A percentile compares a stretch with the other conserved stretches of the same genome.
These are phyloP conservation scores for Drosophila merina DNA, from an alignment of 2,888 invertebrate species.

Conservation along the genomic window DNA sequence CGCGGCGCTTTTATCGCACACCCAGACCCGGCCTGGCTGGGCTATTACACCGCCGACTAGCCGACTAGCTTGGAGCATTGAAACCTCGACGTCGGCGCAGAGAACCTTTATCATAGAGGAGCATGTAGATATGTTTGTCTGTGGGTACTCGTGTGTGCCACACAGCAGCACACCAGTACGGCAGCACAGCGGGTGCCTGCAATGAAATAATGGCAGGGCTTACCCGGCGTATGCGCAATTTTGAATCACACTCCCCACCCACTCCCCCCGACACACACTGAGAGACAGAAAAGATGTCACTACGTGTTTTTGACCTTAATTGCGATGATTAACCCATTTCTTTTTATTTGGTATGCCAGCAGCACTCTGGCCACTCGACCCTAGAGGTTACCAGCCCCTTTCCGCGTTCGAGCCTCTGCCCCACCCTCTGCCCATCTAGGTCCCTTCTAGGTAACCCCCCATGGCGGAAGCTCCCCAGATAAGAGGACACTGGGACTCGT, in stretches of 20 bases:
- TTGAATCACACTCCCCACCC: conserved; percentile 52
- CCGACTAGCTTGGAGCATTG: conserved; percentile 7
- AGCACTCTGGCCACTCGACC: conserved; percentile 57
- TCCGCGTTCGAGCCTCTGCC: not conserved
- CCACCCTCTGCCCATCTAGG: not conserved
- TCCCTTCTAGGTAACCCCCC: conserved; percentile 2
- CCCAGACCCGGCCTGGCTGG: conserved; percentile 28
- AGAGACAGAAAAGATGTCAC: conserved; percentile 30
- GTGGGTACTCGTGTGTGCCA: too few species aligned
- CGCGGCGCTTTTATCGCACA: conserved; percentile 69
- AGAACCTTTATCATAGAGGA: conserved; percentile 44
- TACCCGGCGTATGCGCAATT: conserved; percentile 75
- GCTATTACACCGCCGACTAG: conserved; percentile 14
- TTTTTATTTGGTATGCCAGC: conserved; percentile 47
- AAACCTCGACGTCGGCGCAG: conserved; percentile 42
- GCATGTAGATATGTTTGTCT: conserved; percentile 4
- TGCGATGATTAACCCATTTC: conserved; percentile 76
- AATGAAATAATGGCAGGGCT: conserved; percentile 68
- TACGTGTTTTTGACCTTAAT: conserved; percentile 77
- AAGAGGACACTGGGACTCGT: conserved; percentile 14
- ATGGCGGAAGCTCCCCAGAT: conserved; percentile 26
- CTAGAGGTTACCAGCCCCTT: conserved; percentile 27
- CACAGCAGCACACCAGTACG: conserved; percentile 15
- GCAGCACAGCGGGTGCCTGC: conserved; percentile 49
- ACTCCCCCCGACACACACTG: not conserved